A percentile compares a stretch with the other conserved stretches of the same genome.
Conservation (phyloP, 2,888 invertebrate species). For the Diaprepes abbreviatus region DNA sequence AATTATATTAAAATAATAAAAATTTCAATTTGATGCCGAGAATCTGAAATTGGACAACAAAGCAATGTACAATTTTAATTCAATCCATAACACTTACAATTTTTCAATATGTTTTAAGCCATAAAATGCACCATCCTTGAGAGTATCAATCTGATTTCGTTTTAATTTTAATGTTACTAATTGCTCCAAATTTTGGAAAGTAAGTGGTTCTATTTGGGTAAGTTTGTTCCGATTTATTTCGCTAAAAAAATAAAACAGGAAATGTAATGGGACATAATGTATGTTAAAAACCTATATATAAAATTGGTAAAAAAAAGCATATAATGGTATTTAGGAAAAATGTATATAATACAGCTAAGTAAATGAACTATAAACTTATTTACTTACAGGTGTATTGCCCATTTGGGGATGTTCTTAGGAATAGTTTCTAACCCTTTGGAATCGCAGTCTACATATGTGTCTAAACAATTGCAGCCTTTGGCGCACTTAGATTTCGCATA, state of each 20-base stretch:
- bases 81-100: conserved; percentile 70
- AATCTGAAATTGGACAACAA: no score
- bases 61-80: no score
- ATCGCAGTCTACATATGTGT: conserved; percentile 82
- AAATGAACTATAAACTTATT: neutral
- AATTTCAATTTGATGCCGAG: no score
- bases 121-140: conserved; percentile 93
- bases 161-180: conserved; percentile 83
- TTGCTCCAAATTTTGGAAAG: conserved; percentile 83
- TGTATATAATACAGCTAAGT: no score
- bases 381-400: conserved; percentile 83
- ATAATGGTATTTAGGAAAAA: no score
- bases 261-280: no score
- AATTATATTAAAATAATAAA: no score
- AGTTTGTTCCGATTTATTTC: conserved; percentile 90
- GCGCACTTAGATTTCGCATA: conserved; percentile 71
- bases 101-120: conserved; percentile 82
- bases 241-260: conserved; percentile 68
- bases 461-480: conserved; percentile 79
- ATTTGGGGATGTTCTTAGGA: conserved; percentile 80
- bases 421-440: conserved; percentile 78
- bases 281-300: no score
- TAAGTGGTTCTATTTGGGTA: conserved; percentile 82
- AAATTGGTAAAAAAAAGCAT: no score
- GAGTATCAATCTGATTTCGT: conserved; percentile 82